Evolutionary conservation across 2,888 invertebrate species (phyloP), one percentile per base, ranked within the genome.

Genomic region (Orthosia gracilis): DNA sequence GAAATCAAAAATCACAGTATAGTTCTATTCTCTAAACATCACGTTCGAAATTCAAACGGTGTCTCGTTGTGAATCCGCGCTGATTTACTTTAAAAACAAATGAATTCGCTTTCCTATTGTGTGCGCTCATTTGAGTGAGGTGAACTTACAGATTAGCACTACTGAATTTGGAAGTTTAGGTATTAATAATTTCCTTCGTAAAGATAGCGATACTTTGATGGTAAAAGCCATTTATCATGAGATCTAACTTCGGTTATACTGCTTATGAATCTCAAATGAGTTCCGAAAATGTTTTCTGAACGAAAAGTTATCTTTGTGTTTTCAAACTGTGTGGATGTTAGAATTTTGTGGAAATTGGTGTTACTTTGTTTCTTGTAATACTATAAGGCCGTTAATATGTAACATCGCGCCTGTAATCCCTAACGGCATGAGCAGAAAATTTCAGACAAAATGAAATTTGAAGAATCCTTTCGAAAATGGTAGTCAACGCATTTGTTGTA

Each of bases 251-350:
- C 12, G 15, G 21, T 55, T 64, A 55, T 65, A 61, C 26, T 61
- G 59, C 69, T 78, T 59, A 65, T 82, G 83, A 78, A 78, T 78
- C 47, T 18, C 23, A 69, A 83, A 78, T 69, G 83, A 82, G 83
- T 78, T 78, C 13, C 4, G 9, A 61, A 83, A 78, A 61, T 78
- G 55, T 21, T 59, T 76, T 69, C 61, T 52, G 52, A 64, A 49
- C 59, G 69, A 55, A 57, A 78, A 83, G 5, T 65, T 83, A 52
- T 61, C 58, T 18, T 40, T 13, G 17, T 69, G 47, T 52, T 64
- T 50, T 18, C 0, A 11, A 57, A 54, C 45, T 17, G 17, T 31
- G 15, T 54, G 54, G 58, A 50, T 77, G 55, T 82, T 78, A 15
- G 68, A 82, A 67, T 59, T 74, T 50, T 0, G 63, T 50, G 4